Base-by-base conservation (phyloP, 2,113 vertebrate genomes). In the Ibidorhyncha struthersii region DNA sequence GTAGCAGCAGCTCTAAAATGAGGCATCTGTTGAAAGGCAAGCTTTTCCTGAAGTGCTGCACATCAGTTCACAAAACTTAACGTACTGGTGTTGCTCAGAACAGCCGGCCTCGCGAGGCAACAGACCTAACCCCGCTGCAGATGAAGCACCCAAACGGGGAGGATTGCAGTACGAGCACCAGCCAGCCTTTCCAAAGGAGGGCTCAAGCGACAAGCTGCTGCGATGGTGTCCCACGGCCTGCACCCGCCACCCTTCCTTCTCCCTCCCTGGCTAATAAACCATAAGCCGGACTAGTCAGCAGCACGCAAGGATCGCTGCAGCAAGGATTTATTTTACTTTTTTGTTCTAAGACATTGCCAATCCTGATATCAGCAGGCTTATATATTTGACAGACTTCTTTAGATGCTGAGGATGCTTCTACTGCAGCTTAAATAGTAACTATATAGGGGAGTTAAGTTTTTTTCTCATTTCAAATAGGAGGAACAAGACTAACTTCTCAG, bases 121-220 rank as follows among this genome's bases (percentile, higher is more conserved):
- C 34, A 69, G 27, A 12, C 43, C 40, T 0, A 10, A 7, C 23
- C 4, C n/a, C 26, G 1, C 61, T 4, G 23, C 16, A 6, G 47
- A 18, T 3, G 2, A 4, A 32, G 63, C 34, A 12, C 47, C 26
- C 21, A 0, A 13, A 20, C 3, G 1, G 21, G 47, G 29, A 23
- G 13, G 8, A 3, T 1, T 7, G 15, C 15, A 18, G 18, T 1
- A 6, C 1, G 0, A 7, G 20, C 32, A 40, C 20, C 36, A 27
- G 58, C 7, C 26, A 21, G 27, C 5, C 49, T 14, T 23, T 2
- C n/a, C 2, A 0, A 47, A 59, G 43, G 17, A 18, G 19, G 32
- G 34, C 66, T 73, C 21, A 12, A 43, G 49, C 26, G 36, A 30
- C 43, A 32, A 7, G 26, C 1, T 34, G 32, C 53, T 69, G 53